Conservation (phyloP, 2,888 invertebrate genomes). For the Gastrophysa polygoni region DNA sequence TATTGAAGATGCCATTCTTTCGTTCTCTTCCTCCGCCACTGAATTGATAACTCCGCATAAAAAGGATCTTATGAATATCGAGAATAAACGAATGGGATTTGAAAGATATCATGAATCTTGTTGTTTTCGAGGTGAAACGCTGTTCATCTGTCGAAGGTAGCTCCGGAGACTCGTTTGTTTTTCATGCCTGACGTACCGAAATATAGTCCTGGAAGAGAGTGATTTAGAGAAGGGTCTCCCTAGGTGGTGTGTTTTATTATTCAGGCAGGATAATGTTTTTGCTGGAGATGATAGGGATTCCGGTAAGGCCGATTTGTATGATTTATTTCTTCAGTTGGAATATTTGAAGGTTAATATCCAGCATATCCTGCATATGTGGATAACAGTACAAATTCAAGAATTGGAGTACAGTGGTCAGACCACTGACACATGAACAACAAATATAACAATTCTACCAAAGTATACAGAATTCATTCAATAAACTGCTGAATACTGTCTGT, state of each 20-base stretch:
- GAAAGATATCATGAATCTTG: conserved; percentile 22
- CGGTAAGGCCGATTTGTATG: neutral
- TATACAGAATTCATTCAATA: too few species aligned
- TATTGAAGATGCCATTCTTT: too few species aligned
- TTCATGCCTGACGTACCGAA: conserved; percentile 2
- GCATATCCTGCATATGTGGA: too few species aligned
- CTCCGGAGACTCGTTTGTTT: conserved; percentile 23
- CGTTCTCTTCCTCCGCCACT: too few species aligned
- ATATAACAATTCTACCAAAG: too few species aligned
- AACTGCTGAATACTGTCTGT: too few species aligned
- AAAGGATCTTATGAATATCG: conserved; percentile 22
- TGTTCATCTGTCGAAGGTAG: conserved; percentile 8
- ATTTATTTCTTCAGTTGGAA: neutral
- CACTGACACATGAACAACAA: too few species aligned
- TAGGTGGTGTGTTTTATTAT: neutral
- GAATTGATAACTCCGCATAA: neutral
- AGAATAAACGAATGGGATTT: conserved; percentile 13
- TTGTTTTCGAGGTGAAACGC: conserved; percentile 18
- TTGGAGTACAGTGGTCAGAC: too few species aligned
- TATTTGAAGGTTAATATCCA: too few species aligned
- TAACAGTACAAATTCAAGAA: too few species aligned
- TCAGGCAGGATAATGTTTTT: neutral
- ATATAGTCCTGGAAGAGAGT: conserved; percentile 8
- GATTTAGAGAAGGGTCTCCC: conserved; percentile 12
- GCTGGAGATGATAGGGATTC: neutral